Evolutionary conservation across 2,888 invertebrate species (phyloP), one percentile per base, ranked within the genome.

Genomic region (Charanyca ferruginea): DNA sequence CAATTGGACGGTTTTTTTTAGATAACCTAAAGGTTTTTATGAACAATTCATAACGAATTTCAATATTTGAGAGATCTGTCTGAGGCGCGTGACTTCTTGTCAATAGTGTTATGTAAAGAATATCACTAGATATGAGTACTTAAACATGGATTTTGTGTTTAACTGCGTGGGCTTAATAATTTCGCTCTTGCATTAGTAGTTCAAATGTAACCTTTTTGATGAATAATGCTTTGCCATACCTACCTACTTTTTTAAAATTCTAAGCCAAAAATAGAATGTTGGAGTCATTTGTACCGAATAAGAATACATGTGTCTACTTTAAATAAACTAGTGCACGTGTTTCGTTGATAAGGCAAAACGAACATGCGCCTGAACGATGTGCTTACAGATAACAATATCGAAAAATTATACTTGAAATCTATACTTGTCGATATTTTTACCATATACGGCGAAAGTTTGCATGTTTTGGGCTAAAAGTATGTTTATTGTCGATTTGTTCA

Each of bases 301-400:
- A 51, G 35, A 47, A 42, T 70, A 51, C 25, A 41, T 41, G 35
- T 45, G 44, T 74, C 44, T 65, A 41, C 54, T 73, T 73, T 73
- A 55, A 77, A 73, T 77, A 59, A 52, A 65, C 45, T 22, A 38
- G 51, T 59, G 66, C 78, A 77, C 73, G 73, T 73, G 78, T 73
- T 41, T 55, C 38, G 32, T 32, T 51, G 48, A 72, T 72, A 72
- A 73, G 49, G 54, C 42, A 73, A 59, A 65, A 52, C 54, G 20
- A 35, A 54, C 54, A 52, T 71, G 38, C 16, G 32, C 11, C 48
- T 32, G 22, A 71, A 58, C 7, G 58, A 72, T 70, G n/a, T 55
- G 49, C 42, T 62, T 59, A 62, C 55, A 55, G 63, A 58, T 59
- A 54, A 53, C 18, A 67, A 18, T 35, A 68, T 45, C 57, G 45